Conservation (phyloP, 2,888 invertebrate genomes). For the Anticlea derivata region DNA sequence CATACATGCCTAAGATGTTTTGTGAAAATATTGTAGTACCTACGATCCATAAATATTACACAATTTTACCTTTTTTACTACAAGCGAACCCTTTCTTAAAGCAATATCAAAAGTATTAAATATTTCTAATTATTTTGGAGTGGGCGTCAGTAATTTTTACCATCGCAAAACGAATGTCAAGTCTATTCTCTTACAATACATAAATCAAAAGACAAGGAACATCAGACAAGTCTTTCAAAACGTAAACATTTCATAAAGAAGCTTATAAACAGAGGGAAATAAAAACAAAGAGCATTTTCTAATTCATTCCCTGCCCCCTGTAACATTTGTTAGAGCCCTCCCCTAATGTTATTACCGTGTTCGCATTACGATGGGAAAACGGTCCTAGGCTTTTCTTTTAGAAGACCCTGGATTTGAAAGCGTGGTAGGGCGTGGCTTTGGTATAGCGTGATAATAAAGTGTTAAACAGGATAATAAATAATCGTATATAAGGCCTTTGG, state of each 20-base stretch:
- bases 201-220: not conserved
- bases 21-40: constrained; percentile 2
- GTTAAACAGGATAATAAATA: no score
- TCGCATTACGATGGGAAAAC: constrained; percentile 10
- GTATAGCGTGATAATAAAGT: no score
- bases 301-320: constrained; percentile 28
- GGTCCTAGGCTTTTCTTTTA: constrained; percentile 3
- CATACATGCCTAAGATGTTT: constrained; percentile 10
- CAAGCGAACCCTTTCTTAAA: no score
- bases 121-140: no score
- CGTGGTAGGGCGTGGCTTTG: no score
- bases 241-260: constrained; percentile 4
- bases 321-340: constrained; percentile 28
- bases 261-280: constrained; percentile 14
- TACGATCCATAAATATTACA: not conserved
- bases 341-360: constrained; percentile 20
- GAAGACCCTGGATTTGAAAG: not conserved
- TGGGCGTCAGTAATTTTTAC: no score
- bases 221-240: constrained; percentile 1
- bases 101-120: no score
- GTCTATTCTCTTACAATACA: not conserved
- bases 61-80: not conserved
- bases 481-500: no score
- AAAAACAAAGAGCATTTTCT: constrained; percentile 27
- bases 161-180: not conserved